Evolutionary conservation across 2,888 invertebrate genomes (phyloP).

Genomic region (Aproaerema taeniolella): DNA sequence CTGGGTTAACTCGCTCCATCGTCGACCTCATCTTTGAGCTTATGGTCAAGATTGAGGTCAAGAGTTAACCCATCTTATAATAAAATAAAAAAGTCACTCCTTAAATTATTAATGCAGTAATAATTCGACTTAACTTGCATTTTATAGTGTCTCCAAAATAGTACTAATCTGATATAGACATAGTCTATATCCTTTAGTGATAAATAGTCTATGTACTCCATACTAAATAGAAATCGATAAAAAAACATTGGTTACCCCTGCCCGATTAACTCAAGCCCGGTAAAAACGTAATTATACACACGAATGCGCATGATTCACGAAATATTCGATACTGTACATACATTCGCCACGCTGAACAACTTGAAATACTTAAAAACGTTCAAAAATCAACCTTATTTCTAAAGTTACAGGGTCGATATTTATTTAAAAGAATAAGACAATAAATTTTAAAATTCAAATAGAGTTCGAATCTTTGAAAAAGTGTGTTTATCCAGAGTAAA

Average conservation of each 20-base stretch:
- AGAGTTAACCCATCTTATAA: too few relatives aligned
- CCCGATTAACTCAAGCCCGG: constrained; percentile 44
- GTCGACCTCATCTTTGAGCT: too few relatives aligned
- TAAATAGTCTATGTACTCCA: too few relatives aligned
- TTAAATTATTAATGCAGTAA: too few relatives aligned
- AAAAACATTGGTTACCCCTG: constrained; percentile 38
- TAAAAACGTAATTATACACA: constrained; percentile 64
- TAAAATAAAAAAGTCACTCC: too few relatives aligned
- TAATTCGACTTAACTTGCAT: too few relatives aligned
- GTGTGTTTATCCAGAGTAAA: constrained; percentile 1
- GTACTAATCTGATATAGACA: too few relatives aligned
- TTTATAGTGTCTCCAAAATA: too few relatives aligned
- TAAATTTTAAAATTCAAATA: constrained; percentile 41
- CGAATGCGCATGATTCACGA: constrained; percentile 64
- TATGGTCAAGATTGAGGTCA: too few relatives aligned
- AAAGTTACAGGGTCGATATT: too few relatives aligned
- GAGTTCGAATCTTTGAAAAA: constrained; percentile 36
- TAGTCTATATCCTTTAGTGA: too few relatives aligned
- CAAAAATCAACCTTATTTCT: constrained; percentile 21
- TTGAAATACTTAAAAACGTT: constrained; percentile 20
- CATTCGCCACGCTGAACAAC: constrained; percentile 42
- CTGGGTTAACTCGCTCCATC: too few relatives aligned
- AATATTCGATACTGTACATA: constrained; percentile 57
- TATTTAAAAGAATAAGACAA: constrained; percentile 22
- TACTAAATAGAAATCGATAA: constrained; percentile 1